Evolutionary conservation across 2,113 vertebrate genomes (phyloP).

Genomic region (Patagioenas fasciata): DNA sequence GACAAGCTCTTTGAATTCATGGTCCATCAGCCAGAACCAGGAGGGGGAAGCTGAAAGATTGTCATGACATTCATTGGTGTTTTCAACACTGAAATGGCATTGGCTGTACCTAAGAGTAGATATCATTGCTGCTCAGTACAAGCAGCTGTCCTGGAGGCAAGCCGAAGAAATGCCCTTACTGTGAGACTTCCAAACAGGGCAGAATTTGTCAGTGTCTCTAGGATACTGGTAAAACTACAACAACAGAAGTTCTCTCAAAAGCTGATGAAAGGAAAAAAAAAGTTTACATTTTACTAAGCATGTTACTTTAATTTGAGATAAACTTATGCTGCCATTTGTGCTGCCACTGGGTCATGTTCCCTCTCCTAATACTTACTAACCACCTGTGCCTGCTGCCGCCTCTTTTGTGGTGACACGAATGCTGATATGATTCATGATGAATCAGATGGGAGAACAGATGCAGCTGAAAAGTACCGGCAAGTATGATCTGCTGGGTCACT

Average conservation of each 20-base stretch:
- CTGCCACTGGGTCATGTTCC: not conserved
- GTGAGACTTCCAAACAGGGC: not conserved
- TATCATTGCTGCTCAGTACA: not conserved
- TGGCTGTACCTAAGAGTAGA: not conserved
- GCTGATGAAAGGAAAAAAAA: not conserved
- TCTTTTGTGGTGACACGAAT: not conserved
- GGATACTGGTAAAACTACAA: not conserved
- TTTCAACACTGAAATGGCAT: not conserved
- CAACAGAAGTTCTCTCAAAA: not conserved
- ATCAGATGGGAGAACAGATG: not conserved
- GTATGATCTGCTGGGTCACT: not conserved
- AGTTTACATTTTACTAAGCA: not conserved
- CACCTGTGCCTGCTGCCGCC: not conserved
- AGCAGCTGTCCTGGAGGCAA: not conserved
- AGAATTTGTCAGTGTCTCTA: not conserved
- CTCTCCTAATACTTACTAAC: not conserved
- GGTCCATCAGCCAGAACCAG: not conserved
- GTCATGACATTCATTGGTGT: not conserved
- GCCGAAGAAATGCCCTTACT: not conserved
- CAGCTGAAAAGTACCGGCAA: not conserved
- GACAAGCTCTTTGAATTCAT: not conserved
- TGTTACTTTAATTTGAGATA: not conserved
- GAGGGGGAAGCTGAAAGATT: not conserved
- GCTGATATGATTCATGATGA: not conserved
- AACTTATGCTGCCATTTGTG: not conserved